Conservation (phyloP, 2,888 invertebrate genomes). For the Rhorus exstirpatorius region DNA sequence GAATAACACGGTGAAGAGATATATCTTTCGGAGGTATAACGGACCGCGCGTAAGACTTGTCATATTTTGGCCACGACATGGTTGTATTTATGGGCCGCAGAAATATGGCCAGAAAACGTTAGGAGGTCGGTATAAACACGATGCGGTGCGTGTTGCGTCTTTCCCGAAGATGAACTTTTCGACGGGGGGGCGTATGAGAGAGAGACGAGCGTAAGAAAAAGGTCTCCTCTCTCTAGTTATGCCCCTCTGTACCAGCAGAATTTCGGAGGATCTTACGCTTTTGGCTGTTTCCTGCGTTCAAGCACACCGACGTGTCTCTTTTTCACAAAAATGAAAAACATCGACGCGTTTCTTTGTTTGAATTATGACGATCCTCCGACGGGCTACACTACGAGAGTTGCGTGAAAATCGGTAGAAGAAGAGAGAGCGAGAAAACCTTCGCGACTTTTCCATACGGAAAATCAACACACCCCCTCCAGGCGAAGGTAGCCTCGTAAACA, state of each 20-base stretch:
- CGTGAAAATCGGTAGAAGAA: slow-evolving; percentile 71
- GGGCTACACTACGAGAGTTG: slow-evolving; percentile 60
- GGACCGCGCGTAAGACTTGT: slow-evolving; percentile 74
- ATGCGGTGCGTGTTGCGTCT: slow-evolving; percentile 62
- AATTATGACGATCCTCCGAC: slow-evolving; percentile 65
- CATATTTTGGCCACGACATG: slow-evolving; percentile 83
- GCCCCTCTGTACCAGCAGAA: slow-evolving; percentile 27
- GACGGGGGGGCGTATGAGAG: neutral
- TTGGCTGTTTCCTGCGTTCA: slow-evolving; percentile 12
- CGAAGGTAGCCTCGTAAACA: slow-evolving; percentile 76
- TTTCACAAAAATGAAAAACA: slow-evolving; percentile 33
- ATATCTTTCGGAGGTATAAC: slow-evolving; percentile 42
- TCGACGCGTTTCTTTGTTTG: slow-evolving; percentile 55
- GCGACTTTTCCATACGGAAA: slow-evolving; percentile 26
- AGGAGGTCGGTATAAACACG: slow-evolving; percentile 83
- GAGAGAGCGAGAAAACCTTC: slow-evolving; percentile 58
- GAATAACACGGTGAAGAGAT: slow-evolving; percentile 5
- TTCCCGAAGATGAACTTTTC: slow-evolving; percentile 52
- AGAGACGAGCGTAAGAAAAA: slow-evolving; percentile 8
- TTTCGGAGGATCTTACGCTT: slow-evolving; percentile 25
- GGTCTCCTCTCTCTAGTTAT: neutral
- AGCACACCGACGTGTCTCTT: neutral
- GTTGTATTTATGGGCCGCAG: slow-evolving; percentile 82
- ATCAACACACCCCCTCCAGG: slow-evolving; percentile 18
- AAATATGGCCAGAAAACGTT: slow-evolving; percentile 84